Evolutionary conservation across 1,140 invertebrate species (phyloP).

Genomic region (Pachyrhynchus sulphureomaculatus): DNA sequence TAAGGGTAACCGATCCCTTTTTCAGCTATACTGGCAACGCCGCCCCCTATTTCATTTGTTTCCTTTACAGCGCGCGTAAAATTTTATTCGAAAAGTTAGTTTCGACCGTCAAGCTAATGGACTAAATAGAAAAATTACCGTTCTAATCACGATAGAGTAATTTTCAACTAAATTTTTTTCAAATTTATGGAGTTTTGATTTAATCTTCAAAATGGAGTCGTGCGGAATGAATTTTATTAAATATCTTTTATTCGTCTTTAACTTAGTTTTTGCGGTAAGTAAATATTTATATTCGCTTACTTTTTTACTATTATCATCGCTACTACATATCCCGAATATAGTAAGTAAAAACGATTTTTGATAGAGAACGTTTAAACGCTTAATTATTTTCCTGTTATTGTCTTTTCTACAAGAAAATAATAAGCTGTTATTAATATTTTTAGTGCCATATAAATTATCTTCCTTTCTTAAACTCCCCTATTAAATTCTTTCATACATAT

Average conservation of each 20-base stretch:
- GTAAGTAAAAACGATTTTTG: too few relatives aligned
- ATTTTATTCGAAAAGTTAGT: constrained; percentile 13
- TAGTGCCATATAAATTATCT: too few relatives aligned
- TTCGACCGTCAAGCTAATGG: constrained; percentile 5
- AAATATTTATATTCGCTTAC: too few relatives aligned
- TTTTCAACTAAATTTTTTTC: not conserved
- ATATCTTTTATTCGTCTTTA: constrained; percentile 72
- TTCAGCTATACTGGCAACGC: not conserved
- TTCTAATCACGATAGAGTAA: not conserved
- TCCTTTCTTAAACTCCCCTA: too few relatives aligned
- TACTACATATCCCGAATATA: too few relatives aligned
- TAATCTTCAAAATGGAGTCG: constrained; percentile 52
- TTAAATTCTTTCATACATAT: too few relatives aligned
- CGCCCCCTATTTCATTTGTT: not conserved
- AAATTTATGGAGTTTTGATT: not conserved
- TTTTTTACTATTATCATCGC: too few relatives aligned
- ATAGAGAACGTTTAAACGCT: too few relatives aligned
- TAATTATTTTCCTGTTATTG: too few relatives aligned
- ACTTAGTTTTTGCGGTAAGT: constrained; percentile 73
- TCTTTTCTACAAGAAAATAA: too few relatives aligned
- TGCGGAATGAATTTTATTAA: constrained; percentile 69
- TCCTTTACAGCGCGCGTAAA: constrained; percentile 5
- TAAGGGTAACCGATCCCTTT: too few relatives aligned
- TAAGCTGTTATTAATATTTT: too few relatives aligned
- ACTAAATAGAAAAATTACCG: not conserved